A percentile compares a stretch with the other conserved stretches of the same genome.
Evolutionary conservation across 2,888 invertebrate genomes (phyloP).

Genomic region (Timema cristinae): DNA sequence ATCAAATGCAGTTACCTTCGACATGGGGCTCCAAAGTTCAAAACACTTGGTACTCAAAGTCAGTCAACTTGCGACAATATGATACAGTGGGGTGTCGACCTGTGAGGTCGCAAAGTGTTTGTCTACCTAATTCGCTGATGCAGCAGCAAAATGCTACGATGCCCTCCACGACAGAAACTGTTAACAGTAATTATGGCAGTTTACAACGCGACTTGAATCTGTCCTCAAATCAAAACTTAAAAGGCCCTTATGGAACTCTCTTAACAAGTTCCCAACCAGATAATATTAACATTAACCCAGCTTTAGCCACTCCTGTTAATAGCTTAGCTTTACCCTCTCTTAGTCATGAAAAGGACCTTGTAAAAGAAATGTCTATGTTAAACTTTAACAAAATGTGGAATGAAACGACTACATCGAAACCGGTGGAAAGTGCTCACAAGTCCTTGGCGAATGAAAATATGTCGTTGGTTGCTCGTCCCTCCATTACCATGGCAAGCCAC

Average conservation of each 20-base stretch:
- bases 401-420: too few relatives aligned
- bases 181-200: background rate
- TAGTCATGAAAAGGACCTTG: background rate
- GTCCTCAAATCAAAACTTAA: too few relatives aligned
- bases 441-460: too few relatives aligned
- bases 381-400: background rate
- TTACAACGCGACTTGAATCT: background rate
- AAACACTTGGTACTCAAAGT: constrained; percentile 26
- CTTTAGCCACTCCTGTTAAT: background rate
- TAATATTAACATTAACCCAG: background rate
- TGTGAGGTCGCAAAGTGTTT: constrained; percentile 24
- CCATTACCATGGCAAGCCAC: too few relatives aligned
- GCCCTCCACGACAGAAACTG: background rate
- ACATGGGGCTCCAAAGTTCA: constrained; percentile 17
- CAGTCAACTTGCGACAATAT: constrained; percentile 20
- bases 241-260: too few relatives aligned
- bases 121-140: constrained; percentile 4
- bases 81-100: constrained; percentile 9
- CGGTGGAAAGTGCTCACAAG: too few relatives aligned
- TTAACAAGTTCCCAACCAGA: too few relatives aligned
- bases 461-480: too few relatives aligned
- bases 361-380: background rate
- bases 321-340: background rate
- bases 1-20: background rate
- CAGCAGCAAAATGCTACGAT: background rate